Evolutionary conservation across 2,888 invertebrate species (phyloP), one percentile per base, ranked within the genome.

Genomic region (Hirtodrosophila cameraria): DNA sequence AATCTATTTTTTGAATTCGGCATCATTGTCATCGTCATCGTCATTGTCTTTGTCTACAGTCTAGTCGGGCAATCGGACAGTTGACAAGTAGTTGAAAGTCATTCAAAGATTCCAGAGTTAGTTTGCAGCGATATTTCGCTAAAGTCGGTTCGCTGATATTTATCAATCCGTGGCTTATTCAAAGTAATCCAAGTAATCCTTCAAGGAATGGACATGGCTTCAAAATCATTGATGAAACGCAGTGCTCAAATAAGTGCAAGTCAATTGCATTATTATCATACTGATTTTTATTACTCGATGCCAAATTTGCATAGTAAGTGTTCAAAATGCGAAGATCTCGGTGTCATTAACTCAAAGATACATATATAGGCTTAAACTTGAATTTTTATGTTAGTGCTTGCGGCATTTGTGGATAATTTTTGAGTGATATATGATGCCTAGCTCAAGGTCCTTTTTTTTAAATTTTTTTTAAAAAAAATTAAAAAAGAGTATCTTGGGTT

Each of bases 251-350:
- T 69, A 2, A 87, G 75, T 57, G 72, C 87, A 8, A 81, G 87
- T n/a, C 79, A 87, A 33, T 69, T 89, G 64, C 92, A 93, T 72
- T 92, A 92, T 36, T 88, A 88, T 76, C 89, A 89, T 25, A 88
- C 89, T 61, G 90, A 90, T 59, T 87, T 89, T 31, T 90, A 89
- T 43, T 86, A 89, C 45, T 89, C 89, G 6, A 88, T 88, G 88
- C 87, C 90, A 6, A 82, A 88, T 52, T 54, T 89, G 12, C 66
- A 66, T 45, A 87, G 88, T 88, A 73, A 88, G 88, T 88, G 28
- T 0, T 12, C 1, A 16, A 20, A 49, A 25, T 18, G 3, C 3
- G 5, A 3, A 1, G 5, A 18, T 18, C 2, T 3, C 3, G 3
- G 18, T 5, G 18, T 18, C 18, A n/a, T n/a, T n/a, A n/a, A n/a